A percentile compares a stretch with the other conserved stretches of the same genome.
Evolutionary conservation across 1,140 invertebrate species (phyloP).

Genomic region (Macrostomum lignano): DNA sequence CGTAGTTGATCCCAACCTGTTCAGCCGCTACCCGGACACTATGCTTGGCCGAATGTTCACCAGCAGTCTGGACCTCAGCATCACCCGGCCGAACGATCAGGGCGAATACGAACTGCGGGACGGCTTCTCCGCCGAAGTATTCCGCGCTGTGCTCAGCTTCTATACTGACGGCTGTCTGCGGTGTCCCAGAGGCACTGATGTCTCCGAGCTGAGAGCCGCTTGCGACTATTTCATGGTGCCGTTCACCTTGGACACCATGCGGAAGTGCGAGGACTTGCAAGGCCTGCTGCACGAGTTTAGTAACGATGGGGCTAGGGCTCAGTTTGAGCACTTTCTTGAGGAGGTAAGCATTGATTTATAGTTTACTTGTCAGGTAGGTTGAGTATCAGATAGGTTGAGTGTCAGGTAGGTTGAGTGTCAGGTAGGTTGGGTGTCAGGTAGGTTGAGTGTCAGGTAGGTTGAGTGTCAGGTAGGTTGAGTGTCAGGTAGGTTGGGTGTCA

Average conservation of each 20-base stretch:
- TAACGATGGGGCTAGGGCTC: constrained; percentile 80
- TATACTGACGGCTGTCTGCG: constrained; percentile 62
- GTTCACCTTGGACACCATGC: constrained; percentile 75
- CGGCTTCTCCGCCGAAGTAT: constrained; percentile 74
- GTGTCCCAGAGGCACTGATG: constrained; percentile 51
- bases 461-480: no score
- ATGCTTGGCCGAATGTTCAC: constrained; percentile 87
- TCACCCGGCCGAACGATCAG: constrained; percentile 69
- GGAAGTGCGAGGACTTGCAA: no score
- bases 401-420: no score
- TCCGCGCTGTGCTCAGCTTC: constrained; percentile 77
- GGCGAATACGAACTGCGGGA: constrained; percentile 95
- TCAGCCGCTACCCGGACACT: constrained; percentile 63
- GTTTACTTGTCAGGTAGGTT: no score
- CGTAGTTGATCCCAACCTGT: constrained; percentile 59
- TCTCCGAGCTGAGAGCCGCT: constrained; percentile 77
- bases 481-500: no score
- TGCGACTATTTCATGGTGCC: constrained; percentile 93
- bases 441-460: no score
- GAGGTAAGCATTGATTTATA: no score
- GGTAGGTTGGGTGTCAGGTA: no score
- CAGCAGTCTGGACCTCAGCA: constrained; percentile 46
- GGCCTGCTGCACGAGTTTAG: constrained; percentile 80
- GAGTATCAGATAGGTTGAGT: no score
- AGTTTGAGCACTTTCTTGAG: constrained; percentile 84